A percentile compares a stretch with the other conserved stretches of the same genome.
Evolutionary conservation across 2,113 vertebrate genomes (phyloP).

Genomic region (Origma solitaria): DNA sequence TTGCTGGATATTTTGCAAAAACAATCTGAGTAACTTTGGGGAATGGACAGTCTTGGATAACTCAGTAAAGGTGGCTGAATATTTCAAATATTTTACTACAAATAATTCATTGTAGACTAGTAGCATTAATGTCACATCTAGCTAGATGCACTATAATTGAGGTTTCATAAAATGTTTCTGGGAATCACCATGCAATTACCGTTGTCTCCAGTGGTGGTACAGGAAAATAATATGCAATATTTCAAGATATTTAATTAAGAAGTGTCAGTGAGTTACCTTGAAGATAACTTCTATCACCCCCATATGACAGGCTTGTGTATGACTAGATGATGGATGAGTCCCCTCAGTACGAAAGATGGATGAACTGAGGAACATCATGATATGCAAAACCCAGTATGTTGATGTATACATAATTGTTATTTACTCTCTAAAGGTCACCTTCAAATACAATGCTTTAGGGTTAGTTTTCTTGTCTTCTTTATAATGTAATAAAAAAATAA

Average conservation of each 20-base stretch:
- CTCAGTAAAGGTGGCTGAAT: background rate
- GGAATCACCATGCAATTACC: constrained; percentile 43
- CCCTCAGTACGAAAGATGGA: constrained; percentile 17
- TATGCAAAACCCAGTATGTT: constrained; percentile 25
- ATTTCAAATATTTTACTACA: background rate
- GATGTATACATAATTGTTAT: constrained; percentile 23
- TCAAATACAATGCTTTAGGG: background rate
- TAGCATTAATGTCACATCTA: background rate
- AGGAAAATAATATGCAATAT: constrained; percentile 51
- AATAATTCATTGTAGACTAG: background rate
- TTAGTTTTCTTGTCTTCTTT: background rate
- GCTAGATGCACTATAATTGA: constrained; percentile 25
- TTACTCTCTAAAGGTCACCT: constrained; percentile 42
- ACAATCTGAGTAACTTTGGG: background rate
- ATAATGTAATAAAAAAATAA: background rate
- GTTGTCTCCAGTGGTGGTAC: constrained; percentile 3
- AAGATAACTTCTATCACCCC: constrained; percentile 34
- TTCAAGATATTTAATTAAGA: constrained; percentile 63
- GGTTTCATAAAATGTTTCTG: constrained; percentile 33
- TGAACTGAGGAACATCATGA: background rate
- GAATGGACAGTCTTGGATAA: background rate
- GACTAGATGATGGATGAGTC: constrained; percentile 39
- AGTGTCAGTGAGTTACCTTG: constrained; percentile 53
- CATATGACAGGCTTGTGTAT: constrained; percentile 12
- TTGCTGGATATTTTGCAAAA: background rate